Base-by-base conservation (phyloP, 1,140 invertebrate genomes). In the Drosophila kohkoa region DNA sequence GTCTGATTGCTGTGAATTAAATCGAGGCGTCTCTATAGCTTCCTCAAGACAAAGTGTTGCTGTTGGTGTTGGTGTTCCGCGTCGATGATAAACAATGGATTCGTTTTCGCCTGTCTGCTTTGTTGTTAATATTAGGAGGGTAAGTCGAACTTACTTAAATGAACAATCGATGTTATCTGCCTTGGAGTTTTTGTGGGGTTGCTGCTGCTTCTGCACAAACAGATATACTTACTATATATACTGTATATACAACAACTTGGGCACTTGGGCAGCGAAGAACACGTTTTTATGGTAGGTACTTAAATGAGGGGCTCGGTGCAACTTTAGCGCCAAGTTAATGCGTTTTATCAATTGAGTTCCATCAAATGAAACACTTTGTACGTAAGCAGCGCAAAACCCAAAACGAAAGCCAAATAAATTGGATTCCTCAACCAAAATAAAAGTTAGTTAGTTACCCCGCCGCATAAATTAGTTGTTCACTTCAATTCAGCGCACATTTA, bases 291-390 rank as follows among this genome's bases (percentile, higher is more conserved):
- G 80, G 73, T 68, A 20, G 75, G 49, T 66, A 77, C 59, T 73
- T 76, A 76, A 48, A 64, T 46, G 52, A 10, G 46, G 51, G 28
- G 32, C 30, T 63, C 45, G 45, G 77, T 64, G 77, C 67, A 89
- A 88, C 74, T 80, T 88, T 77, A 79, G 85, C 78, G 65, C 57
- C 75, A 71, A 79, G 81, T 79, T 89, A 89, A 89, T 89, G 85
- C 81, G 78, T 85, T 89, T 89, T 89, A 89, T 89, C 85, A 89
- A 88, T 88, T 89, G 85, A 78, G 77, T 83, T 88, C 75, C 85
- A 88, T 88, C 85, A 89, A 85, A 89, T 85, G 79, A 83, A 88
- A 88, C 77, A 88, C 83, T 88, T 88, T 88, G 73, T 69, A 74
- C 67, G 48, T 35, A 35, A 48, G 16, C n/a, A n/a, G 41, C n/a